A percentile compares a stretch with the other conserved stretches of the same genome.
Conservation (phyloP, 2,888 invertebrate genomes). For the Orchesella flavescens region DNA sequence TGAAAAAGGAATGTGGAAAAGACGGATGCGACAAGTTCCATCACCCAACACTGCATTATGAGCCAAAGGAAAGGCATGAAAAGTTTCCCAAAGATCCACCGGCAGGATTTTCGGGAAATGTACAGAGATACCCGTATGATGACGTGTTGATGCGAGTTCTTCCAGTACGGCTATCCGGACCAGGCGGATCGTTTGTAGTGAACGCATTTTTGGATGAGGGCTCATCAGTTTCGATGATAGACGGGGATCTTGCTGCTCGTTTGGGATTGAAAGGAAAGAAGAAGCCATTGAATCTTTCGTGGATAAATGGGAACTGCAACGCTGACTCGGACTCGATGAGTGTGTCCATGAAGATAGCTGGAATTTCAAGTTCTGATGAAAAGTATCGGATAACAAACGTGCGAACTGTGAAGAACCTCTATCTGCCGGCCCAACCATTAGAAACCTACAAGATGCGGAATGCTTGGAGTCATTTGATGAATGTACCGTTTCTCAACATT, state of each 20-base stretch:
- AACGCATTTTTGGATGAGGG: constrained; percentile 60
- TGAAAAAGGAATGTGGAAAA: constrained; percentile 13
- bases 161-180: constrained; percentile 46
- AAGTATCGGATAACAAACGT: background rate
- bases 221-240: constrained; percentile 33
- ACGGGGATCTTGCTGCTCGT: constrained; percentile 26
- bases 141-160: constrained; percentile 33
- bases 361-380: background rate
- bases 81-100: background rate
- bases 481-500: background rate
- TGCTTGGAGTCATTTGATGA: background rate
- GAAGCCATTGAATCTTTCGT: background rate
- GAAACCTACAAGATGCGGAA: background rate
- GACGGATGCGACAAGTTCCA: constrained; percentile 36
- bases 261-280: constrained; percentile 37
- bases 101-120: background rate
- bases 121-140: background rate
- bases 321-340: background rate
- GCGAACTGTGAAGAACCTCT: constrained; percentile 13
- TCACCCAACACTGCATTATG: constrained; percentile 46
- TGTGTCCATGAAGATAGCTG: background rate
- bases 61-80: background rate
- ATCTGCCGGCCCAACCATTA: constrained; percentile 7
- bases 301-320: background rate
- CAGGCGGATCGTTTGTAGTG: constrained; percentile 2